Base-by-base conservation (phyloP, 2,797 vertebrate genomes). In the Cetoscarus ocellatus region DNA sequence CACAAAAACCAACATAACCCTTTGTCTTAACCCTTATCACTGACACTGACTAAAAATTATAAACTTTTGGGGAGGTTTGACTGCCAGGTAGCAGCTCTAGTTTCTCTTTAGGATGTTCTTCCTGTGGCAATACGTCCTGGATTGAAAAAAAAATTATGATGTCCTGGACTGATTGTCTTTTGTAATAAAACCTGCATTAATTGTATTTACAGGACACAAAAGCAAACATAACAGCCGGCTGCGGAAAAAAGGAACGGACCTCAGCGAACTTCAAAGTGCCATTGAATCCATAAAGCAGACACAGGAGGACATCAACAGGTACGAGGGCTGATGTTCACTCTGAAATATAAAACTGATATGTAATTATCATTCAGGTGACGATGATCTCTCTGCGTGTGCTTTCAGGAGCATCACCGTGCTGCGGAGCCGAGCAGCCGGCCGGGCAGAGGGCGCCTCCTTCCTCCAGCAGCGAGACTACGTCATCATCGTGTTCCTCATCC, bases 231-330 rank as follows among this genome's bases (percentile, higher is more conserved):
- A 82, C 85, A 94, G 95, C 69, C 95, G 97, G 74, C 72, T 95
- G 81, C 96, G 96, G 91, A 99, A 97, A 87, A 99, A 98, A 82
- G 95, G 93, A 44, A 83, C 95, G 8, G 98, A 99, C 84, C 95
- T 99, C 78, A 96, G 94, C 75, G 98, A 99, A 88, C 94, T 99
- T 83, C 97, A 98, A 85, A 96, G 94, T 96, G 96, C 97, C 94
- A 97, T 99, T 74, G 97, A 99, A 73, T 97, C 97, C 61, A 98
- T 99, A 89, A 97, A 96, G 88, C 79, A 95, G 85, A 97, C 97
- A 0, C 98, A 99, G 86, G 97, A 98, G 87, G 97, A 99, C 84
- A 99, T 99, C 45, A 97, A 96, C 93, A 98, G 97, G 98, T 99
- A 27, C 27, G 93, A 69, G 1, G 5, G 3, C 6, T 38, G 35